A percentile compares a stretch with the other conserved stretches of the same genome.
These are phyloP conservation scores for Poeciliopsis prolifica DNA, from an alignment of 2,113 vertebrate species.

Conservation along the genomic window DNA sequence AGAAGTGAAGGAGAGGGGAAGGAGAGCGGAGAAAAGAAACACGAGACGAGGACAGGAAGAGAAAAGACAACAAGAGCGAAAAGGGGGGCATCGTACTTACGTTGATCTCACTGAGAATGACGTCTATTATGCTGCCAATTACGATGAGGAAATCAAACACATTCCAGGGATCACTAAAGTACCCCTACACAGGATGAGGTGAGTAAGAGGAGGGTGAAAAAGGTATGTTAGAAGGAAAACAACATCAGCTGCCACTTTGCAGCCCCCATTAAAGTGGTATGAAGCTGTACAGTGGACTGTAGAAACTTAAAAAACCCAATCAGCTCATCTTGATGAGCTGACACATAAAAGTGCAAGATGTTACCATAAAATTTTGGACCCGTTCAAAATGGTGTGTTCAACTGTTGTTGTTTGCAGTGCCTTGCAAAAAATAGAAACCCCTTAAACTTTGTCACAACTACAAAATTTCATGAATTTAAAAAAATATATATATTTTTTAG, in stretches of 20 bases:
- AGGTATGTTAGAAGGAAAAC: slow-evolving; percentile 96
- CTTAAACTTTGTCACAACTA: not conserved
- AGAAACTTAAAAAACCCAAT: slow-evolving; percentile 6
- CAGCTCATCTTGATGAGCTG: slow-evolving; percentile 34
- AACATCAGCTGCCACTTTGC: slow-evolving; percentile 67
- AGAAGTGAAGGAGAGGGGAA: slow-evolving; percentile 26
- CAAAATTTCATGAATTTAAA: not conserved
- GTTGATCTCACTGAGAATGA: slow-evolving; percentile 99
- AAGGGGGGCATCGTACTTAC: slow-evolving; percentile 93
- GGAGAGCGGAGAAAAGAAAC: slow-evolving; percentile 55
- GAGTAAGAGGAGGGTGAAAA: slow-evolving; percentile 89
- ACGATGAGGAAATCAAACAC: slow-evolving; percentile 99
- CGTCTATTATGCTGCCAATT: slow-evolving; percentile 99
- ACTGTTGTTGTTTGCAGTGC: slow-evolving; percentile 78
- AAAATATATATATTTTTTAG: not conserved
- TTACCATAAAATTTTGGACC: slow-evolving; percentile 39
- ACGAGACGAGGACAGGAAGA: slow-evolving; percentile 72
- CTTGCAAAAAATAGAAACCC: not conserved
- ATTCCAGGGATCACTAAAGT: slow-evolving; percentile 99
- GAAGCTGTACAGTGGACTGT: slow-evolving; percentile 37
- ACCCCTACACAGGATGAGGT: slow-evolving; percentile 97
- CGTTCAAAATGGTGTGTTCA: slow-evolving; percentile 79
- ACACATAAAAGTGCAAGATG: slow-evolving; percentile 27
- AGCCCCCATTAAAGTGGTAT: slow-evolving; percentile 57
- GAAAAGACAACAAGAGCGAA: slow-evolving; percentile 74